phyloP scores from a whole-genome alignment of 2,797 vertebrate genomes.

The Fratercula arctica region DNA sequence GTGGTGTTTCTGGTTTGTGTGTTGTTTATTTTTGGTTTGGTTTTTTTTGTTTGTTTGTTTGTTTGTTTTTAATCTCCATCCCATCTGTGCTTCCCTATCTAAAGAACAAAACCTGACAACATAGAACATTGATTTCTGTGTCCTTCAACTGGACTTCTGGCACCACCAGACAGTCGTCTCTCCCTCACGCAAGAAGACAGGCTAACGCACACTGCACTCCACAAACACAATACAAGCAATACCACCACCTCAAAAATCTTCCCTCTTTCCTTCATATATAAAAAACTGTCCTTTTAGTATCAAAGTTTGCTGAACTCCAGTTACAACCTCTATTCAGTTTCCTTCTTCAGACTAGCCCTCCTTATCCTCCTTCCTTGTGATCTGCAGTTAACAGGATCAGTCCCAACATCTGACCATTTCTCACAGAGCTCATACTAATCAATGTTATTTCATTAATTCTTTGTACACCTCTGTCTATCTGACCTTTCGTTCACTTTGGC shows the following conservation, averaged over 20 bases:
- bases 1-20: background rate
- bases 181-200: background rate
- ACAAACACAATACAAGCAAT: background rate
- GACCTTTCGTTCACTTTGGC: background rate
- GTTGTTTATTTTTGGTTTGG: background rate
- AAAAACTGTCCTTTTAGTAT: background rate
- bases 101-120: background rate
- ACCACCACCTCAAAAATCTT: background rate
- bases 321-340: background rate
- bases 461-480: background rate
- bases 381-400: background rate
- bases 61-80: background rate
- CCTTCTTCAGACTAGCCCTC: background rate
- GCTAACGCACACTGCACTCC: fast-evolving
- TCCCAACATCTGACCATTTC: background rate
- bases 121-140: fast-evolving
- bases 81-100: background rate
- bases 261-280: background rate
- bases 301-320: background rate
- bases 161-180: background rate
- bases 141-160: background rate
- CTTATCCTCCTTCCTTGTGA: background rate
- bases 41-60: too few relatives aligned
- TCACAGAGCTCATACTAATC: background rate
- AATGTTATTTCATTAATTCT: background rate